Conservation (phyloP, 2,797 vertebrate genomes). For the Semaprochilodus insignis region DNA sequence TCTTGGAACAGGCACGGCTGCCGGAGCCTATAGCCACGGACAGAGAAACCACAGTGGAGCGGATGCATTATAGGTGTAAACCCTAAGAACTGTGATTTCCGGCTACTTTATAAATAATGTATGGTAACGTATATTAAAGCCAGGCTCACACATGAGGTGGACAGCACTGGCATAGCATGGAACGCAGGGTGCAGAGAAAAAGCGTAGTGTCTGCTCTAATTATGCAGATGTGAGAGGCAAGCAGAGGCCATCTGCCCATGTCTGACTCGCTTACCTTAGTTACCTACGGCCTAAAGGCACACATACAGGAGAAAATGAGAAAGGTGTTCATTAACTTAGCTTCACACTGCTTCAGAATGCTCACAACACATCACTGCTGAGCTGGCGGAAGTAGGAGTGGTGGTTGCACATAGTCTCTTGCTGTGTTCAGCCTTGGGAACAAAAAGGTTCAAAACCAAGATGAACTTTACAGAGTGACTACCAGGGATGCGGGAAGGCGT, state of each 20-base stretch:
- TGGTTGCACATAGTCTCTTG: slow-evolving; percentile 15
- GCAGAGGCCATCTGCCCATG: slow-evolving; percentile 82
- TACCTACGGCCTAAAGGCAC: slow-evolving; percentile 80
- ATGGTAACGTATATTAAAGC: slow-evolving; percentile 83
- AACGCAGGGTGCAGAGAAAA: slow-evolving; percentile 65
- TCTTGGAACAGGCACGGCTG: slow-evolving; percentile 71
- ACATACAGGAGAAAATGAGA: slow-evolving; percentile 77
- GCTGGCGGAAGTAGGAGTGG: slow-evolving; percentile 59
- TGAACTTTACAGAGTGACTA: background rate
- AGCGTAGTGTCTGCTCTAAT: slow-evolving; percentile 75
- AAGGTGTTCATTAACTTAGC: slow-evolving; percentile 76
- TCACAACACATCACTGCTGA: slow-evolving; percentile 74
- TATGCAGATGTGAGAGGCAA: slow-evolving; percentile 79
- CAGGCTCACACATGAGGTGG: slow-evolving; percentile 19
- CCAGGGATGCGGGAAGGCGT: too few relatives aligned
- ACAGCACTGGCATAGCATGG: slow-evolving; percentile 61
- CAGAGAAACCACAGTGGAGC: slow-evolving; percentile 66
- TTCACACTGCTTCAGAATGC: slow-evolving; percentile 72
- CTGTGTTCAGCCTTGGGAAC: background rate
- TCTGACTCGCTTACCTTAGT: slow-evolving; percentile 81
- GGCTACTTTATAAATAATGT: slow-evolving; percentile 81
- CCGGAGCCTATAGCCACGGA: slow-evolving; percentile 50
- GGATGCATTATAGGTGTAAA: slow-evolving; percentile 81
- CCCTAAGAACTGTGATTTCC: slow-evolving; percentile 66
- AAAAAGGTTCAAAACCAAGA: background rate